A percentile compares a stretch with the other conserved stretches of the same genome.
phyloP scores from a whole-genome alignment of 2,888 invertebrate genomes.

The Leptinotarsa rubiginosa region DNA sequence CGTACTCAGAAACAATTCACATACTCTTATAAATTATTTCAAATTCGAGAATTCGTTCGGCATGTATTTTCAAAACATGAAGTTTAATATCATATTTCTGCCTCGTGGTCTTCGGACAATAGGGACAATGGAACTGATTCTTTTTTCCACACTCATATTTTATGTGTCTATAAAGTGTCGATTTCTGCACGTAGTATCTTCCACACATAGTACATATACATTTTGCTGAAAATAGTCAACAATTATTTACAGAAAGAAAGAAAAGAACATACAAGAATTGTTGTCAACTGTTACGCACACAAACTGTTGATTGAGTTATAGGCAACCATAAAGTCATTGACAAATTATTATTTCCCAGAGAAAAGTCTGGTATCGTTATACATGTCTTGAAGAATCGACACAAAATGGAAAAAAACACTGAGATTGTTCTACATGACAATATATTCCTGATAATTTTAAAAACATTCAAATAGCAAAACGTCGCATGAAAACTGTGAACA shows the following conservation, averaged over 20 bases:
- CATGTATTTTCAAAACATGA: conserved; percentile 47
- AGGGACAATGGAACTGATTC: conserved; percentile 46
- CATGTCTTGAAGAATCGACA: no score
- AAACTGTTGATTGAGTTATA: no score
- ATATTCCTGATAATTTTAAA: no score
- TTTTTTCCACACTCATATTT: conserved; percentile 50
- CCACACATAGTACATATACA: conserved; percentile 74
- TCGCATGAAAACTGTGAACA: no score
- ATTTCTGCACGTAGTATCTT: conserved; percentile 79
- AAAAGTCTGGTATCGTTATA: no score
- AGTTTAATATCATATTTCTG: conserved; percentile 51
- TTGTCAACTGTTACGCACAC: no score
- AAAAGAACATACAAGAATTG: no score
- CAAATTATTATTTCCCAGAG: no score
- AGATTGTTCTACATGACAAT: no score
- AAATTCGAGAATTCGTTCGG: conserved; percentile 42
- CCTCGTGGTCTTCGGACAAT: conserved; percentile 45
- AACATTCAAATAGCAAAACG: no score
- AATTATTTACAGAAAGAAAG: not conserved
- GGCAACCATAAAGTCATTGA: no score
- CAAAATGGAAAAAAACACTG: no score
- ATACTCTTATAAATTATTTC: conserved; percentile 32
- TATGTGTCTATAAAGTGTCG: conserved; percentile 46
- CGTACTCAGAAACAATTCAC: not conserved
- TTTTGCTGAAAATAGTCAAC: conserved; percentile 24